Percentiles rank a stretch among this genome's conserved stretches.
These are phyloP conservation scores for Anarhynchus alexandrinus DNA, from an alignment of 2,113 vertebrate genomes.

Conservation along the genomic window DNA sequence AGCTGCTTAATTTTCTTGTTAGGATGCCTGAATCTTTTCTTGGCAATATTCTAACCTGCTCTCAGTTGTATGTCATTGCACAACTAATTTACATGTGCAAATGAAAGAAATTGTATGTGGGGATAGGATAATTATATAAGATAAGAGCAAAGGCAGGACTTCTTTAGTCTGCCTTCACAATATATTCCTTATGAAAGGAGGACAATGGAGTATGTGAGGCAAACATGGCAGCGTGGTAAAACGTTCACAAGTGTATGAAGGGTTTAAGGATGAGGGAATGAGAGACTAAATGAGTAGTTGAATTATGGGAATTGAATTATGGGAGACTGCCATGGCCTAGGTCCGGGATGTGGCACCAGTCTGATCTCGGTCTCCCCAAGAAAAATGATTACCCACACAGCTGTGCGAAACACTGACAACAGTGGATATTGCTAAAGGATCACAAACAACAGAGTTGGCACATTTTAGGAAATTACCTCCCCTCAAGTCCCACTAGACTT, in stretches of 20 bases:
- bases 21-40: neutral
- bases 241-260: neutral
- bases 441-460: neutral
- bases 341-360: neutral
- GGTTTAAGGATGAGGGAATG: neutral
- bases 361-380: neutral
- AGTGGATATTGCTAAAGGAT: neutral
- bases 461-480: neutral
- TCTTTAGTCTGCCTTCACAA: neutral
- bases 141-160: neutral
- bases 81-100: neutral
- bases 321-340: neutral
- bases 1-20: neutral
- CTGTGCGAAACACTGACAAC: neutral
- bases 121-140: neutral
- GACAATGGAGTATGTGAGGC: neutral
- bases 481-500: neutral
- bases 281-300: neutral
- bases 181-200: slow-evolving; percentile 8
- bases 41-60: neutral
- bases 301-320: neutral
- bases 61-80: neutral
- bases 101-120: neutral
- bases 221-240: neutral
- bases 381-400: neutral